Base-by-base conservation (phyloP, 2,113 vertebrate genomes). In the Misgurnus mizolepis region DNA sequence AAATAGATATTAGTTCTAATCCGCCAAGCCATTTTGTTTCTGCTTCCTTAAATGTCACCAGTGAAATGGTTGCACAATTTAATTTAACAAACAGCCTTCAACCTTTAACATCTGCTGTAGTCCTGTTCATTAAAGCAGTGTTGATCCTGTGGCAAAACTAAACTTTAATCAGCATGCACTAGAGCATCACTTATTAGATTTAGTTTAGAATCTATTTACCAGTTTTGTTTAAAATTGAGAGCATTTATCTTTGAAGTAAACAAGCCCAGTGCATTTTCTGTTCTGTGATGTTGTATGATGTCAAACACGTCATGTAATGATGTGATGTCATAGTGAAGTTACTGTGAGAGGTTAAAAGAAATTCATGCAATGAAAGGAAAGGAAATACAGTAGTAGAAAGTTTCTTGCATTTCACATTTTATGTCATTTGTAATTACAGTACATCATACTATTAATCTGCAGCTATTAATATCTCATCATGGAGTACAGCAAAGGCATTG, bases 111-210 rank as follows among this genome's bases (percentile, higher is more conserved):
- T 64, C 56, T 61, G 56, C 18, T 47, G 40, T 74, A 40, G 45
- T 76, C 62, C 47, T 77, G 75, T 77, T 77, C 47, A 65, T 66
- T 66, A 66, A 65, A 41, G 39, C n/a, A 66, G 34, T 77, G 75
- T 55, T 27, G 6, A 66, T 77, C 40, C 75, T 18, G 9, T 66
- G 62, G 75, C 75, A 43, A 66, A 66, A 41, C 27, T 65, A 18
- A 67, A 77, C 62, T 77, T 77, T 55, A 77, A 77, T 41, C 75
- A 77, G 75, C 34, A 66, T 66, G 15, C 50, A 76, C 61, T 12
- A 55, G 75, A 55, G 47, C 62, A 77, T 41, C 41, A 6, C 75
- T 65, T 40, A 77, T 66, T 41, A 66, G 62, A 66, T 55, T 67
- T 55, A 40, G 34, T 77, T 66, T 15, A 40, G 34, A 55, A 66